phyloP scores from a whole-genome alignment of 2,113 vertebrate genomes.

The Pygoscelis antarcticus region DNA sequence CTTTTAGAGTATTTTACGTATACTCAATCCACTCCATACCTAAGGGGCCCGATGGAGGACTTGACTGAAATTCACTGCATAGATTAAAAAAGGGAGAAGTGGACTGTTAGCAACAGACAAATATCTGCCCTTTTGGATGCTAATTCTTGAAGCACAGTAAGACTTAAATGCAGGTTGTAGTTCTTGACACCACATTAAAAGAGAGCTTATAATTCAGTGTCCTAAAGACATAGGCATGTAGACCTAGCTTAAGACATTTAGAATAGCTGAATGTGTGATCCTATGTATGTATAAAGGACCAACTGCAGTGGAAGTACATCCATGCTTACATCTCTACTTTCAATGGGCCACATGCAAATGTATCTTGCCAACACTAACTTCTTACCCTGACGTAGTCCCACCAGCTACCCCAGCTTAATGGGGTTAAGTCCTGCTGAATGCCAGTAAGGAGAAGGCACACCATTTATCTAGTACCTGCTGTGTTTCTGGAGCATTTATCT shows the following conservation, averaged over 20 bases:
- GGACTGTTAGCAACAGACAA: not conserved
- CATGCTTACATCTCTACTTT: not conserved
- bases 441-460: not conserved
- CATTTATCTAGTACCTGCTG: not conserved
- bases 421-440: not conserved
- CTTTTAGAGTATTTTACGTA: not conserved
- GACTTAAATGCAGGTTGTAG: not conserved
- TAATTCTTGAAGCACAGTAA: not conserved
- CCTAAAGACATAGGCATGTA: not conserved
- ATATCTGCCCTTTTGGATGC: not conserved
- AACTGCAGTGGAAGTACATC: too few relatives aligned
- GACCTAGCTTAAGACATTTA: not conserved
- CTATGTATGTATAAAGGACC: fast-evolving
- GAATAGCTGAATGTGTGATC: not conserved
- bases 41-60: not conserved
- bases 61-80: not conserved
- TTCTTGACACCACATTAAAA: not conserved
- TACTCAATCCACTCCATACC: not conserved
- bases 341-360: fast-evolving
- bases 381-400: not conserved
- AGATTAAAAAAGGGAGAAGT: not conserved
- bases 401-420: not conserved
- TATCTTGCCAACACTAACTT: not conserved
- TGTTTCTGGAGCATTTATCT: not conserved
- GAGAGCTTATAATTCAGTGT: not conserved